A percentile compares a stretch with the other conserved stretches of the same genome.
Conservation (phyloP, 2,888 invertebrate genomes). For the Epicampocera succincta region DNA sequence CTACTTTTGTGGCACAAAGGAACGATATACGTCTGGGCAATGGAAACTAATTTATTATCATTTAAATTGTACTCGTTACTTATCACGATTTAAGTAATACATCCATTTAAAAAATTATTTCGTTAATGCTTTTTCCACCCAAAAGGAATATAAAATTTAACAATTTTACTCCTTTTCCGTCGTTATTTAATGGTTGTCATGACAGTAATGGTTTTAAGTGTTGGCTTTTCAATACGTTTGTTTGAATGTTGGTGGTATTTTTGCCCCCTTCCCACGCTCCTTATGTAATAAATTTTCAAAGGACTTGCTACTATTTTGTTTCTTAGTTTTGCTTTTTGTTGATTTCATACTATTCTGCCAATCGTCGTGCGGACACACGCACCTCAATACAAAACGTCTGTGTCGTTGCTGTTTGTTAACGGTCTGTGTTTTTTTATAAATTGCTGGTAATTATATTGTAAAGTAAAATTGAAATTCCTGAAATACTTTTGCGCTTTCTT, state of each 20-base stretch:
- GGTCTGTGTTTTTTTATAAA: constrained; percentile 35
- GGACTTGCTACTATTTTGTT: constrained; percentile 11
- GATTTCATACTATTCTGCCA: constrained; percentile 5
- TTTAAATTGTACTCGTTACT: too few relatives aligned
- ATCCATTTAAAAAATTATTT: too few relatives aligned
- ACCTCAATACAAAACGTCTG: background rate
- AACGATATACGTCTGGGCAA: too few relatives aligned
- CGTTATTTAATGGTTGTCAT: constrained; percentile 38
- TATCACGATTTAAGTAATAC: too few relatives aligned
- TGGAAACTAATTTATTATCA: too few relatives aligned
- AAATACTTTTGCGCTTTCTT: constrained; percentile 32
- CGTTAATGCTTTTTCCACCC: too few relatives aligned
- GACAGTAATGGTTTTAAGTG: constrained; percentile 54
- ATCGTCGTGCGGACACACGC: constrained; percentile 6
- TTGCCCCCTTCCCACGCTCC: background rate
- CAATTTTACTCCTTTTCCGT: background rate
- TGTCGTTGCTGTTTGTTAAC: background rate
- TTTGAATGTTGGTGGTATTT: background rate
- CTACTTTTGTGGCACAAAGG: too few relatives aligned
- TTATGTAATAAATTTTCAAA: constrained; percentile 24
- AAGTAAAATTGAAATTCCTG: constrained; percentile 63
- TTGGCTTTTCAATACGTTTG: background rate
- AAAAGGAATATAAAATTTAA: too few relatives aligned
- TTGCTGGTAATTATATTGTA: constrained; percentile 60
- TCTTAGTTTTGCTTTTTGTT: constrained; percentile 14